These are phyloP conservation scores for Rhizoglyphus robini DNA, from an alignment of 1,140 invertebrate species.

Conservation along the genomic window DNA sequence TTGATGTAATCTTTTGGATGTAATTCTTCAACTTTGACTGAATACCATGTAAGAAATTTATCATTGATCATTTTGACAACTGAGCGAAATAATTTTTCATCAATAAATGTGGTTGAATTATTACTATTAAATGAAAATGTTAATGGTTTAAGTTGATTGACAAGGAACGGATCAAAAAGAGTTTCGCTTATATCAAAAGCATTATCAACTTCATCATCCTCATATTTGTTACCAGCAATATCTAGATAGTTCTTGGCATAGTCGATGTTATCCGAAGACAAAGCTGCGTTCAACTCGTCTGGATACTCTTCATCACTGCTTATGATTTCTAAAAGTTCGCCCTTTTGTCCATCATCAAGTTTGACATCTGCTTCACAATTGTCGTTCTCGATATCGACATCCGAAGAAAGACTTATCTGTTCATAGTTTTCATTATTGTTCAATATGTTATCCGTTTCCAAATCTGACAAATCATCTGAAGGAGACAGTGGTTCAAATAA, in stretches of 20 bases:
- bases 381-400: conserved; percentile 17
- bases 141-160: not conserved
- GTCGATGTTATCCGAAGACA: not conserved
- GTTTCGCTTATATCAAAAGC: not conserved
- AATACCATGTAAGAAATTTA: too few relatives aligned
- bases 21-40: not conserved
- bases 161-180: conserved; percentile 1
- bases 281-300: conserved; percentile 17
- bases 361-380: not conserved
- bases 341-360: conserved; percentile 17
- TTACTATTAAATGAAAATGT: conserved; percentile 2
- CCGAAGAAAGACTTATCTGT: conserved; percentile 5
- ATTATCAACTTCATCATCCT: conserved; percentile 9
- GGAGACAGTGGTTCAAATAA: conserved; percentile 1
- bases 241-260: conserved; percentile 4
- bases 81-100: not conserved
- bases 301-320: conserved; percentile 28
- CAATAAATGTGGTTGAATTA: not conserved
- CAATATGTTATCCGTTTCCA: conserved; percentile 1
- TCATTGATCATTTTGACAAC: not conserved
- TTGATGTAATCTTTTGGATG: conserved; percentile 22
- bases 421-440: conserved; percentile 7
- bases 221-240: conserved; percentile 1
- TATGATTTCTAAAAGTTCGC: conserved; percentile 26
- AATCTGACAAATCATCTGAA: not conserved